These are phyloP conservation scores for Opisthocomus hoazin DNA, from an alignment of 2,113 vertebrate genomes.

Conservation along the genomic window DNA sequence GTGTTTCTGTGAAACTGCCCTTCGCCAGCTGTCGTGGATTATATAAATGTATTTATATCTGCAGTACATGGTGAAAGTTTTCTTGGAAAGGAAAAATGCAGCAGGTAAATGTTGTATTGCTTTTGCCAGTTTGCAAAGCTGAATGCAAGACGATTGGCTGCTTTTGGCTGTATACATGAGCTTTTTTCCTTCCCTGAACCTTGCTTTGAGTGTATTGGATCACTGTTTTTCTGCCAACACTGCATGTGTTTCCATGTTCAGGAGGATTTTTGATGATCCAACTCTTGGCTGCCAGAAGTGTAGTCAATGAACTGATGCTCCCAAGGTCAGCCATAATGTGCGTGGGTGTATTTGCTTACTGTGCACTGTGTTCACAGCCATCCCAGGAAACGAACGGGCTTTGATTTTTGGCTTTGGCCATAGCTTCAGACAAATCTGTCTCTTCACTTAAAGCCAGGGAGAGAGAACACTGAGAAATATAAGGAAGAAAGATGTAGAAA, in stretches of 20 bases:
- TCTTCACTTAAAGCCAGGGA: not conserved
- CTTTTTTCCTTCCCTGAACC: not conserved
- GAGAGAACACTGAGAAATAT: not conserved
- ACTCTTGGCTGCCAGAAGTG: not conserved
- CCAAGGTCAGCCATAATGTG: not conserved
- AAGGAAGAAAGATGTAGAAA: not conserved
- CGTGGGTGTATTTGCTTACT: not conserved
- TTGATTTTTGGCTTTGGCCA: not conserved
- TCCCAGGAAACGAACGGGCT: slow-evolving; percentile 24
- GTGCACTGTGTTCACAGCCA: not conserved
- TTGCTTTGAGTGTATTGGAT: not conserved
- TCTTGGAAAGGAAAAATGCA: not conserved
- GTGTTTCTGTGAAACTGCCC: not conserved
- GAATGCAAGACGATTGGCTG: not conserved
- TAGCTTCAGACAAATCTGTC: slow-evolving; percentile 21
- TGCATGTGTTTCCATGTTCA: not conserved
- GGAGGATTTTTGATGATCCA: slow-evolving; percentile 25
- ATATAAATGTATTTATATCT: not conserved
- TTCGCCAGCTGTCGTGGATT: not conserved
- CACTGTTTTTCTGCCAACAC: not conserved
- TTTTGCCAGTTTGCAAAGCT: not conserved
- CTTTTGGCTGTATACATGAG: not conserved
- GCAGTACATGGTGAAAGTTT: not conserved
- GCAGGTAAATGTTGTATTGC: not conserved
- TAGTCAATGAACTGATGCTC: not conserved